Base-by-base conservation (phyloP, 2,888 invertebrate species). In the Lasioglossum zephyrum region DNA sequence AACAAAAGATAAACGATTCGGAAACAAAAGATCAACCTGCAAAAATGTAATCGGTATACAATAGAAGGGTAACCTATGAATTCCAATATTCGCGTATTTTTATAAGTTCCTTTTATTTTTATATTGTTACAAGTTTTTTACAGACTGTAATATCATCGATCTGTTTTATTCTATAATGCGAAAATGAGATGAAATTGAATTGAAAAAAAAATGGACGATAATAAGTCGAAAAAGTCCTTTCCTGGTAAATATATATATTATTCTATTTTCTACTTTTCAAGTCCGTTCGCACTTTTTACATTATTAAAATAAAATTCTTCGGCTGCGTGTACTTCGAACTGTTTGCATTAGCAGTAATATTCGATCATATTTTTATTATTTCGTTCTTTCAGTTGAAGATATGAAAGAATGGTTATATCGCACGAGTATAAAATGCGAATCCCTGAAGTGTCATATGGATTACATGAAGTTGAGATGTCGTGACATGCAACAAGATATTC, bases 391-490 rank as follows among this genome's bases (percentile, higher is more conserved):
- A 82, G 84, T 47, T 95, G 73, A 95, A 84, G 95, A 81, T 11
- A 96, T 79, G 95, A 57, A 95, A 79, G 93, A 95, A 81, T 95
- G 95, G 86, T 88, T 96, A 31, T 93, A 95, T 82, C 93, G 94
- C 81, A 95, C 96, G 0, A 95, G 95, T 86, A 93, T 92, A 47
- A 93, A 94, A 89, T 96, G 95, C 79, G 95, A 95, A 77, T 94
- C 92, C 1, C 89, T 96, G 60, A 95, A 95, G 87, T 94, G 94
- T 63, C 95, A 95, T 88, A 92, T 96, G 77, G 95, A 95, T 87
- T 95, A 95, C 76, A 95, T 95, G 95, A 95, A 95, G 88, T 93
- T 93, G 87, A 87, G 95, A 41, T 96, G 95, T 85, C 91, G 92
- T 49, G 91, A 91, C 79, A 89, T 85, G 4, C 88, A 87, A 41